These are phyloP conservation scores for Chelidonichthys spinosus DNA, from an alignment of 2,797 vertebrate genomes.

Conservation along the genomic window DNA sequence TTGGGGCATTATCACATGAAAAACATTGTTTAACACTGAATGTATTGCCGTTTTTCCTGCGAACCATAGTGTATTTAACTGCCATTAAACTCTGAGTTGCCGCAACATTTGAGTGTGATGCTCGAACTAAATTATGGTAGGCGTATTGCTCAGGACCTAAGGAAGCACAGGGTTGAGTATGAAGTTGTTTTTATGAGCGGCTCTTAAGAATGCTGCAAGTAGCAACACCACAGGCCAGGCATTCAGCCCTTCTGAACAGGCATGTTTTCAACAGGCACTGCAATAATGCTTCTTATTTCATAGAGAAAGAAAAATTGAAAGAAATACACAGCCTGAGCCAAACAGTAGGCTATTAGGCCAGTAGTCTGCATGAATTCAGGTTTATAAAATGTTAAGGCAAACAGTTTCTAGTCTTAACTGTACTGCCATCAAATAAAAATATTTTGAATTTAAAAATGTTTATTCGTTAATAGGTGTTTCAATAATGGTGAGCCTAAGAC, in stretches of 20 bases:
- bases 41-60: too few species aligned
- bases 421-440: not conserved
- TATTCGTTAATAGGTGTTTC: not conserved
- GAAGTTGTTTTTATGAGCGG: not conserved
- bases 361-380: not conserved
- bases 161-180: not conserved
- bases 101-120: too few species aligned
- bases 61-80: too few species aligned
- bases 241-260: not conserved
- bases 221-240: not conserved
- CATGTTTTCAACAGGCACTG: not conserved
- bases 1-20: not conserved
- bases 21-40: too few species aligned
- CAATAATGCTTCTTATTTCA: not conserved
- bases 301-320: not conserved
- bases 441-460: too few species aligned
- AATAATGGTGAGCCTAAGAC: not conserved
- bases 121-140: not conserved
- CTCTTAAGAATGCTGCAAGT: not conserved
- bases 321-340: not conserved
- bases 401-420: not conserved
- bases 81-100: too few species aligned
- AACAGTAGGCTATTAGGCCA: not conserved
- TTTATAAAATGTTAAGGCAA: not conserved
- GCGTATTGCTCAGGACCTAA: not conserved